Evolutionary conservation across 2,113 vertebrate genomes (phyloP).

Genomic region (Columba janthina): DNA sequence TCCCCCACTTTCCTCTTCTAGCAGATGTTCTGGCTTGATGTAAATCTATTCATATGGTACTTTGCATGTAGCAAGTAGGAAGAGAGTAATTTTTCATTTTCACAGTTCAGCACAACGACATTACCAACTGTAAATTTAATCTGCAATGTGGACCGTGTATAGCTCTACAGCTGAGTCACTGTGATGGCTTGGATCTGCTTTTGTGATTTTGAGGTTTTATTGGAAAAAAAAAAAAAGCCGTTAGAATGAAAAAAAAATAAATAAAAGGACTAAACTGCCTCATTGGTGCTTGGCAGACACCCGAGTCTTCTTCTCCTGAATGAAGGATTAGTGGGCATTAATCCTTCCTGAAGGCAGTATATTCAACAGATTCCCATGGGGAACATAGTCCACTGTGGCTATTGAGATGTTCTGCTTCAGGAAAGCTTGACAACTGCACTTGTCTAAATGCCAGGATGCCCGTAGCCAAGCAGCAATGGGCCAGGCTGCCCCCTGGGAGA

Average conservation of each 20-base stretch:
- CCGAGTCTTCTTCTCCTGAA: background rate
- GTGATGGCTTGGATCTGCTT: background rate
- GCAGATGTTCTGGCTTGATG: background rate
- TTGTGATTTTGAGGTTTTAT: background rate
- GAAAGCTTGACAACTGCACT: background rate
- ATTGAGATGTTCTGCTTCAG: background rate
- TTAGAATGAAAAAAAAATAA: too few species aligned
- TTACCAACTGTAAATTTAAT: constrained; percentile 25
- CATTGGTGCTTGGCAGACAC: background rate
- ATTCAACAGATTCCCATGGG: background rate
- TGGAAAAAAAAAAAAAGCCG: background rate
- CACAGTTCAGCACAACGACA: background rate
- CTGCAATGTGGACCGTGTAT: background rate
- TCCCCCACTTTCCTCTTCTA: background rate
- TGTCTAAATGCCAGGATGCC: background rate
- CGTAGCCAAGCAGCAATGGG: rapidly evolving
- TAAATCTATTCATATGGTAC: background rate
- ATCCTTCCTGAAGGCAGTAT: background rate
- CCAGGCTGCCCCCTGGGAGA: background rate
- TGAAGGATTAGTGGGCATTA: background rate
- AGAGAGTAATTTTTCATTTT: background rate
- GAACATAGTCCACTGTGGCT: background rate
- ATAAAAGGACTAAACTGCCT: background rate
- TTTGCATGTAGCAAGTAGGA: background rate
- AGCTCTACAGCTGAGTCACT: constrained; percentile 15